Conservation (phyloP, 2,888 invertebrate species). For the Bibio marci region DNA sequence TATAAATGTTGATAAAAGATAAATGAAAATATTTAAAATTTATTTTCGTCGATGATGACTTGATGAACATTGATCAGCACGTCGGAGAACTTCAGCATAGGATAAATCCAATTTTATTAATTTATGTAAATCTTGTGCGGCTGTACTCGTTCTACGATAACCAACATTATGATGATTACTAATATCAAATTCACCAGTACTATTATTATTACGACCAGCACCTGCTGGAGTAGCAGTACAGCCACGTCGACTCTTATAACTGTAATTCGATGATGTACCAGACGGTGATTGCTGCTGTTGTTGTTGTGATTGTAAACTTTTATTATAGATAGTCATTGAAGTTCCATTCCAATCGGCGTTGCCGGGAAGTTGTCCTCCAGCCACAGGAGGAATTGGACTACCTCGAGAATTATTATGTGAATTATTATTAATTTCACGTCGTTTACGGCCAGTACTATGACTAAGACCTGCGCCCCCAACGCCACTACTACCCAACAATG, state of each 20-base stretch:
- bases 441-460: neutral
- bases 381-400: slow-evolving; percentile 6
- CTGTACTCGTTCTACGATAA: slow-evolving; percentile 48
- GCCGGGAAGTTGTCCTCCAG: no score
- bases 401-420: slow-evolving; percentile 10
- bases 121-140: slow-evolving; percentile 68
- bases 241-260: slow-evolving; percentile 27
- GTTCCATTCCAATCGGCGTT: slow-evolving; percentile 46
- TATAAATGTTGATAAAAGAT: no score
- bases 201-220: slow-evolving; percentile 17
- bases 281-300: slow-evolving; percentile 24
- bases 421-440: neutral
- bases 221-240: slow-evolving; percentile 35
- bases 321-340: slow-evolving; percentile 50
- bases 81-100: slow-evolving; percentile 68
- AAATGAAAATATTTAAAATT: no score
- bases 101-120: slow-evolving; percentile 65
- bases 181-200: slow-evolving; percentile 13
- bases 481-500: slow-evolving; percentile 15
- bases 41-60: slow-evolving; percentile 18
- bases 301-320: slow-evolving; percentile 29
- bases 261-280: slow-evolving; percentile 34
- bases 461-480: slow-evolving; percentile 6
- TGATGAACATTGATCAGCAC: slow-evolving; percentile 28
- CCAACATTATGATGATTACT: slow-evolving; percentile 19